Conservation (phyloP, 2,888 invertebrate species). For the Plagodis dolabraria region DNA sequence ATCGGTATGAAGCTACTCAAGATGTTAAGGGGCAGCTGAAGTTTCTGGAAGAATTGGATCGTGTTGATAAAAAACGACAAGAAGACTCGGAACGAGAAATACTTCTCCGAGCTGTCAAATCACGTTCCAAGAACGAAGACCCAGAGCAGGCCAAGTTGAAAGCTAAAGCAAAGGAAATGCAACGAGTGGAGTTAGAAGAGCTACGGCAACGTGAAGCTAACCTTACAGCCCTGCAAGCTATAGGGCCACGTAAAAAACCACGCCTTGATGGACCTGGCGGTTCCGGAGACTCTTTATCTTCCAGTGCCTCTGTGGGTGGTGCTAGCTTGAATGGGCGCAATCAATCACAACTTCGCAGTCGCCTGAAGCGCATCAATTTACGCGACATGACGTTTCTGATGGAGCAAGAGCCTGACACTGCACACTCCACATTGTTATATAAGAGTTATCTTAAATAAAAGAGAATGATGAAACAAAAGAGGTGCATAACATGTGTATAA, state of each 20-base stretch:
- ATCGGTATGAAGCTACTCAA: constrained; percentile 94
- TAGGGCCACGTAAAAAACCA: constrained; percentile 97
- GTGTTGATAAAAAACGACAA: constrained; percentile 95
- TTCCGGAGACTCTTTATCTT: constrained; percentile 76
- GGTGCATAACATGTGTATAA: not conserved
- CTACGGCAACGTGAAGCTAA: constrained; percentile 97
- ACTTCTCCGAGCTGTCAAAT: constrained; percentile 96
- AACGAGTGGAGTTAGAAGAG: constrained; percentile 97
- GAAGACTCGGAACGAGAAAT: constrained; percentile 98
- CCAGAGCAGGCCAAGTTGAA: constrained; percentile 99
- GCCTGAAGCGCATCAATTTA: constrained; percentile 97
- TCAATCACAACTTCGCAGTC: constrained; percentile 91
- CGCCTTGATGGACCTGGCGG: constrained; percentile 87
- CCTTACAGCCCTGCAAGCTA: constrained; percentile 97
- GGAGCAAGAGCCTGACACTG: constrained; percentile 95
- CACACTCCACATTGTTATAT: constrained; percentile 91
- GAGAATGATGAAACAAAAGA: not conserved
- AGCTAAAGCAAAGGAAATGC: constrained; percentile 96
- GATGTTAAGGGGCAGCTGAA: constrained; percentile 97
- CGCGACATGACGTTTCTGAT: constrained; percentile 96
- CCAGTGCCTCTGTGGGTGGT: constrained; percentile 36
- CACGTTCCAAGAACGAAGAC: constrained; percentile 98
- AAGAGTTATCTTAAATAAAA: constrained; percentile 91
- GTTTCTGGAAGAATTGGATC: constrained; percentile 98
- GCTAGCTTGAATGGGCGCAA: constrained; percentile 66